Evolutionary conservation across 2,888 invertebrate species (phyloP), one percentile per base, ranked within the genome.

Genomic region (Andrena chrysosceles): DNA sequence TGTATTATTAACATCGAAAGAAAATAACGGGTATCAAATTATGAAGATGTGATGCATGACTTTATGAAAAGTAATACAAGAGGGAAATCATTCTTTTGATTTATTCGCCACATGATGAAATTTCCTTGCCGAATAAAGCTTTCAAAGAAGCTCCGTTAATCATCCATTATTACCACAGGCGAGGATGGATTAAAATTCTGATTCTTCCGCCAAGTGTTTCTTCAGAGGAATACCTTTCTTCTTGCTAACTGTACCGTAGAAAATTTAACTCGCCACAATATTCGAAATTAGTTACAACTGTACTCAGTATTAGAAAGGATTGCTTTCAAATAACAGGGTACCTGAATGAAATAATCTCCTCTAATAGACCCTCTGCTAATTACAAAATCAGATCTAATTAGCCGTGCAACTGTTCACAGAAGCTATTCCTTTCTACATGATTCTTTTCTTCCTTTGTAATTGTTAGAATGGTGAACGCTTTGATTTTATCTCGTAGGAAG

Each of bases 91-190:
- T n/a, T 64, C 42, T 23, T 8, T n/a, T 13, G 31, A 33, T 48
- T 56, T 49, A 29, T 48, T 48, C 10, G 26, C 16, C 20, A 23
- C 8, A 0, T n/a, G n/a, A 33, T 5, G 7, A 16, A 67, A 6
- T n/a, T 49, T 54, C 48, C 16, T 33, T 23, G 13, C 29, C 49
- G n/a, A 49, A 31, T 42, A 16, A 4, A 71, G 10, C 23, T n/a
- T 49, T 69, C 10, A 66, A 66, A 31, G 23, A 66, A 70, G 10
- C 69, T 62, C n/a, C 4, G 20, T 48, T 59, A 56, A 64, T 73
- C 52, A 31, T 20, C 10, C 5, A 35, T 73, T 60, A 49, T 20
- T 54, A 42, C 49, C 16, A 2, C 16, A 29, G 26, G 20, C 16
- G 42, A 10, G 42, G 48, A 26, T 10, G 29, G 29, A 29, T 66